Percentiles rank a stretch among this genome's conserved stretches.
These are phyloP conservation scores for Drosophila gunungcola DNA, from an alignment of 1,140 invertebrate genomes.

Conservation along the genomic window DNA sequence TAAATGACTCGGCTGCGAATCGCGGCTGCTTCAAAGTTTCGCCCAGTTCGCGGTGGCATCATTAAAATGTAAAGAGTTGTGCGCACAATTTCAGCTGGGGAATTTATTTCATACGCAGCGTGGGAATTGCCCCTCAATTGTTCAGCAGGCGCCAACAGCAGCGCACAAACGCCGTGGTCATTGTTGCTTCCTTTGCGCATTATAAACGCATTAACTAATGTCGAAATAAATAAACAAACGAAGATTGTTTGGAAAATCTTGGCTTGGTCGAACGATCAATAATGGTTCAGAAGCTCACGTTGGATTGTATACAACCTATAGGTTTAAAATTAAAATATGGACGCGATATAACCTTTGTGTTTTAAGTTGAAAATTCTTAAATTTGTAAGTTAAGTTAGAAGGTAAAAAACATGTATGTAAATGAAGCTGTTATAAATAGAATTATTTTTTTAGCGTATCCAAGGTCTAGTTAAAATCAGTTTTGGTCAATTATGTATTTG, in stretches of 20 bases:
- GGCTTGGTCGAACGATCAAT: constrained; percentile 49
- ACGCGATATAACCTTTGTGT: neutral
- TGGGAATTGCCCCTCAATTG: constrained; percentile 77
- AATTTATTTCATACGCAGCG: constrained; percentile 82
- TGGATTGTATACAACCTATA: no score
- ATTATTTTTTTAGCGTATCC: no score
- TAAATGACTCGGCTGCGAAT: constrained; percentile 69
- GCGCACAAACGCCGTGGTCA: constrained; percentile 16
- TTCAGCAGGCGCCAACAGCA: constrained; percentile 68
- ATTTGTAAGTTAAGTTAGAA: no score
- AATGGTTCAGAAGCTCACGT: neutral
- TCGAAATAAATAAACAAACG: constrained; percentile 72
- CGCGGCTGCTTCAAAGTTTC: constrained; percentile 77
- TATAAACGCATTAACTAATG: constrained; percentile 81
- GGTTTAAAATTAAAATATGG: neutral
- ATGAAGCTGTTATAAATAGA: no score
- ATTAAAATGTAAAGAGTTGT: constrained; percentile 79
- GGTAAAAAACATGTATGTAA: no score
- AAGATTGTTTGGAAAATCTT: constrained; percentile 51
- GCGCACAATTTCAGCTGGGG: constrained; percentile 60
- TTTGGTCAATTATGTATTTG: no score
- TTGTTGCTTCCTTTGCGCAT: constrained; percentile 62
- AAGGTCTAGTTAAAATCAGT: no score
- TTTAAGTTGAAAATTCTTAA: no score
- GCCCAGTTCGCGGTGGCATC: constrained; percentile 68